Conservation (phyloP, 2,888 invertebrate genomes). For the Nesidiocoris tenuis region DNA sequence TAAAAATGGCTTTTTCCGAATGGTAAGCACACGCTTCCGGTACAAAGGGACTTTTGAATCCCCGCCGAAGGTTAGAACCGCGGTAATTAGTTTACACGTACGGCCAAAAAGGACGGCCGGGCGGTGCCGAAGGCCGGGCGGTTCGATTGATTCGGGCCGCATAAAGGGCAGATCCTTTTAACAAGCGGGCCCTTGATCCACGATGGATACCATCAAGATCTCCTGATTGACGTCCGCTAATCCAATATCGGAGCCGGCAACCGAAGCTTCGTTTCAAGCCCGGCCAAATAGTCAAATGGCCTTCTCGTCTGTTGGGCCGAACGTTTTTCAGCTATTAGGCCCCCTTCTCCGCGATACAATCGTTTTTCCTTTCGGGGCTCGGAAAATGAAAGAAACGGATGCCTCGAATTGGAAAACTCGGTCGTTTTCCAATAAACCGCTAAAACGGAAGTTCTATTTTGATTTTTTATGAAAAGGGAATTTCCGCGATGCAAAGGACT, state of each 20-base stretch:
- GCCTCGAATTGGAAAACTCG: background rate
- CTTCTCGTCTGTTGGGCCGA: background rate
- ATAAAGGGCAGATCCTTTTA: background rate
- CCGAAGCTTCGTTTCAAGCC: constrained; percentile 4
- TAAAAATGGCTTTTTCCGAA: too few relatives aligned
- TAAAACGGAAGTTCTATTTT: too few relatives aligned
- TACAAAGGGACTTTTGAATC: background rate
- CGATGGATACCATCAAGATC: constrained; percentile 25
- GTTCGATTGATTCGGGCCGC: background rate
- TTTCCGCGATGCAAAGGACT: too few relatives aligned
- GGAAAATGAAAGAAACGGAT: background rate
- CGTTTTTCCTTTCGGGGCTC: background rate
- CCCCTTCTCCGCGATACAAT: background rate
- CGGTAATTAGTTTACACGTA: constrained; percentile 20
- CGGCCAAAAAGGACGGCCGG: background rate
- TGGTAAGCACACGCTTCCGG: background rate
- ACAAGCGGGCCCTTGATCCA: constrained; percentile 2
- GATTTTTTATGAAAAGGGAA: too few relatives aligned
- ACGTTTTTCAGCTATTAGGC: background rate
- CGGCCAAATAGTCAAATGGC: background rate
- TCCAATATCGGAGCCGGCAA: constrained; percentile 5
- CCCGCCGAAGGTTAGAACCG: background rate
- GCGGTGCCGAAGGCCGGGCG: background rate
- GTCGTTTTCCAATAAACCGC: background rate
- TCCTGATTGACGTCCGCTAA: constrained; percentile 23